Conservation (phyloP, 2,113 vertebrate genomes). For the Cyphomyrus plagiostoma region DNA sequence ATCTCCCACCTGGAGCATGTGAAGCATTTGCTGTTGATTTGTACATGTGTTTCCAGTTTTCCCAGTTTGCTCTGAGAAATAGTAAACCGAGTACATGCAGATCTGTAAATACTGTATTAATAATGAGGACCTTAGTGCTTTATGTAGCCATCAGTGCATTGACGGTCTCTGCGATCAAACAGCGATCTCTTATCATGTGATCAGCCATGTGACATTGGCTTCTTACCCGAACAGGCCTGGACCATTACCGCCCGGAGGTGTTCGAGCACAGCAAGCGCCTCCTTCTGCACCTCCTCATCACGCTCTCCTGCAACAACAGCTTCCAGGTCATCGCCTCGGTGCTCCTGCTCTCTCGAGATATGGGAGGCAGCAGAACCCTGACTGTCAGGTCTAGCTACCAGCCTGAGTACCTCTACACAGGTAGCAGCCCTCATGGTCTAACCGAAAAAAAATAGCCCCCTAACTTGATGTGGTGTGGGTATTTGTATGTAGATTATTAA, state of each 20-base stretch:
- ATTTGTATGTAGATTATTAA: background rate
- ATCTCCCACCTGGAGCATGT: background rate
- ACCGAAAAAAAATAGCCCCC: background rate
- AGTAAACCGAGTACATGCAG: background rate
- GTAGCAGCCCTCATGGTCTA: slow-evolving; percentile 51
- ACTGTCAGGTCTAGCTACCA: slow-evolving; percentile 83
- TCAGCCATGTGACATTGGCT: background rate
- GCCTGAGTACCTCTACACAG: slow-evolving; percentile 83
- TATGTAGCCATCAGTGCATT: background rate
- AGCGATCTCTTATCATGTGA: background rate
- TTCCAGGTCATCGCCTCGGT: slow-evolving; percentile 91
- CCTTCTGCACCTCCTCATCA: slow-evolving; percentile 89
- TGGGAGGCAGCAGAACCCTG: slow-evolving; percentile 86
- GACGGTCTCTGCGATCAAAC: background rate
- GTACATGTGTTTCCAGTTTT: background rate
- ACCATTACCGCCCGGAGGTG: slow-evolving; percentile 94
- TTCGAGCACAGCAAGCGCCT: slow-evolving; percentile 96
- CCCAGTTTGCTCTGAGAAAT: background rate
- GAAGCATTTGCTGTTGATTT: background rate
- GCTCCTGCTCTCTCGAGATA: slow-evolving; percentile 86
- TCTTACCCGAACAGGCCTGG: slow-evolving; percentile 70
- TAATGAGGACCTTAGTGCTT: background rate
- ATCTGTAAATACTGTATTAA: background rate
- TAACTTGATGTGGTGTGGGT: background rate
- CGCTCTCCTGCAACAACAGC: slow-evolving; percentile 88